Evolutionary conservation across 2,797 vertebrate species (phyloP), one percentile per base, ranked within the genome.

Genomic region (Gymnoscopelus braueri): DNA sequence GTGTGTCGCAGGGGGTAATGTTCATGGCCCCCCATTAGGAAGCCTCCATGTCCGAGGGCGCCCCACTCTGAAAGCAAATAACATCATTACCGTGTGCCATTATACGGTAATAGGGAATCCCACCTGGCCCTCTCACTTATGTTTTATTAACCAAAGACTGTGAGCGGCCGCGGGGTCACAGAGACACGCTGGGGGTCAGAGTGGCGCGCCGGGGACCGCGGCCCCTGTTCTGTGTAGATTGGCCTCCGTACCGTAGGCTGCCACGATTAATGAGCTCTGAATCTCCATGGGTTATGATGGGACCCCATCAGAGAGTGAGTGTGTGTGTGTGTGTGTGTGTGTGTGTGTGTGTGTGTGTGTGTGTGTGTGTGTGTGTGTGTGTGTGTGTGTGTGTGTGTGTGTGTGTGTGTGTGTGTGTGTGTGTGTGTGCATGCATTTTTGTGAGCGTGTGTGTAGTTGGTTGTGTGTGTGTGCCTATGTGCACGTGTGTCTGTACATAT

Each of bases 221-320:
- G 47, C 73, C 87, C 67, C 53, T 82, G 72, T 69, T 72, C 86
- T 77, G 77, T 10, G 39, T 10, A 9, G 39, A 44, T 44, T 44
- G 39, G 9, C 7, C 39, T 7, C 39, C 39, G 9, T 44, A 44
- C 35, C 5, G 35, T 86, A 87, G 84, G 86, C 87, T 78, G 74
- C 84, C 35, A 52, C 84, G 88, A 90, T 93, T 93, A 93, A 94
- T 91, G 88, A 93, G 83, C 75, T 67, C 84, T 75, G 86, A 84
- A 78, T 80, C 83, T 74, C 81, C 65, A 74, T 74, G 81, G 81
- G 74, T 74, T 81, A 78, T 1, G 39, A 44, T 44, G 39, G 39
- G 39, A 44, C 32, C 32, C 32, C 32, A 6, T 35, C 32, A 44
- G 39, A 19, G 39, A 26, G 19, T 14, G 60, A 7, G 47, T 19